Evolutionary conservation across 2,888 invertebrate species (phyloP).

Genomic region (Myopa testacea): DNA sequence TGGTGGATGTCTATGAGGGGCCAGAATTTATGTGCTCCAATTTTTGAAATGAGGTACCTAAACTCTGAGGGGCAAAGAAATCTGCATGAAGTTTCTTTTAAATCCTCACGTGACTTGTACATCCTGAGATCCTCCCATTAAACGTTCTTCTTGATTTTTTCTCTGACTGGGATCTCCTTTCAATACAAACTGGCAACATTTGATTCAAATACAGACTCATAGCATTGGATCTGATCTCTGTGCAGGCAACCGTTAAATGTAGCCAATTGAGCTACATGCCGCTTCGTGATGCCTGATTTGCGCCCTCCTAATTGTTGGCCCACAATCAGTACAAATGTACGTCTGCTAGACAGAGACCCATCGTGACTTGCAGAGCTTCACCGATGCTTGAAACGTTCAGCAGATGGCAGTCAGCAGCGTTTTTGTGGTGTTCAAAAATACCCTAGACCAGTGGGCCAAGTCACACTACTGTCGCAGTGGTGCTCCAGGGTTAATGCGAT

Average conservation of each 20-base stretch:
- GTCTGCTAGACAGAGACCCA: neutral
- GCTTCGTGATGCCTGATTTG: constrained; percentile 14
- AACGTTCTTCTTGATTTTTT: too few species aligned
- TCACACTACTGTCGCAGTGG: too few species aligned
- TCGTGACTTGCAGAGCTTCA: neutral
- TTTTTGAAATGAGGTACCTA: too few species aligned
- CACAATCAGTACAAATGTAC: neutral
- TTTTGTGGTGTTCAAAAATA: too few species aligned
- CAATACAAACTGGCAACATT: neutral
- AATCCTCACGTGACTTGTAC: too few species aligned
- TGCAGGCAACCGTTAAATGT: constrained; percentile 9
- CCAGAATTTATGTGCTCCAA: too few species aligned
- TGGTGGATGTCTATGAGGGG: neutral
- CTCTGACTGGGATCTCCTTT: neutral
- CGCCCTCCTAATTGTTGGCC: neutral
- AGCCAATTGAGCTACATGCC: constrained; percentile 11
- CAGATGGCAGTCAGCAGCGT: neutral
- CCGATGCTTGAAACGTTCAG: neutral
- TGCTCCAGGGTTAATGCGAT: too few species aligned
- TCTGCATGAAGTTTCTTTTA: too few species aligned
- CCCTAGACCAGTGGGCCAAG: too few species aligned
- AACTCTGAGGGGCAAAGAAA: too few species aligned
- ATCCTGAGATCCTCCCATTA: too few species aligned
- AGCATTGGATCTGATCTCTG: neutral
- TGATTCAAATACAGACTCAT: neutral